Evolutionary conservation across 1,140 invertebrate species (phyloP).

Genomic region (Sweltsa coloradensis): DNA sequence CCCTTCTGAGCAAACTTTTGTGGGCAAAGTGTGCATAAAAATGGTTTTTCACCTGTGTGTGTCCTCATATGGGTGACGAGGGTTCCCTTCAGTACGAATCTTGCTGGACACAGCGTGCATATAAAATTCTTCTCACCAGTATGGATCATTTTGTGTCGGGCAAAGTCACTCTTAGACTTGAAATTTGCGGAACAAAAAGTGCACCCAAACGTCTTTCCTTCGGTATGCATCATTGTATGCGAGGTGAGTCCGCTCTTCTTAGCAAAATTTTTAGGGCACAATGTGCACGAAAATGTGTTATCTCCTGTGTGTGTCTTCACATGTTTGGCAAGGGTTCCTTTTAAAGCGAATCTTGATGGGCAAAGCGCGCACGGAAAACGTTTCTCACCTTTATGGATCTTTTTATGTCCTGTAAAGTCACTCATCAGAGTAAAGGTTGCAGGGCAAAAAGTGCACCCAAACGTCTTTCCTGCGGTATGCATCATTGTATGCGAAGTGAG

Average conservation of each 20-base stretch:
- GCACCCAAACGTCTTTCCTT: conserved; percentile 54
- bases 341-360: conserved; percentile 36
- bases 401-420: conserved; percentile 4
- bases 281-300: conserved; percentile 40
- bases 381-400: conserved; percentile 43
- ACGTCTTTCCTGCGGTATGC: too few relatives aligned
- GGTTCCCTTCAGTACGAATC: conserved; percentile 34
- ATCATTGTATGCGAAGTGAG: too few relatives aligned
- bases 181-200: conserved; percentile 25
- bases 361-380: conserved; percentile 41
- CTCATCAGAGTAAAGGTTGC: not conserved
- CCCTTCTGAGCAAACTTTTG: not conserved
- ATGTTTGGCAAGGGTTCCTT: conserved; percentile 45
- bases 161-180: conserved; percentile 42
- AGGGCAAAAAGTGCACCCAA: too few relatives aligned
- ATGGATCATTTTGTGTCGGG: conserved; percentile 43
- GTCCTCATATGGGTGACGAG: conserved; percentile 37
- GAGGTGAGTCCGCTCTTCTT: not conserved
- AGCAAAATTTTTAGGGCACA: conserved; percentile 31
- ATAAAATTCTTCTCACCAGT: conserved; percentile 46
- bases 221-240: conserved; percentile 29
- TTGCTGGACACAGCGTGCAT: conserved; percentile 37
- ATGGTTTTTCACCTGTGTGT: conserved; percentile 43
- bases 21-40: conserved; percentile 39
- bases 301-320: conserved; percentile 44